phyloP scores from a whole-genome alignment of 2,797 vertebrate genomes.

The Picus viridis region DNA sequence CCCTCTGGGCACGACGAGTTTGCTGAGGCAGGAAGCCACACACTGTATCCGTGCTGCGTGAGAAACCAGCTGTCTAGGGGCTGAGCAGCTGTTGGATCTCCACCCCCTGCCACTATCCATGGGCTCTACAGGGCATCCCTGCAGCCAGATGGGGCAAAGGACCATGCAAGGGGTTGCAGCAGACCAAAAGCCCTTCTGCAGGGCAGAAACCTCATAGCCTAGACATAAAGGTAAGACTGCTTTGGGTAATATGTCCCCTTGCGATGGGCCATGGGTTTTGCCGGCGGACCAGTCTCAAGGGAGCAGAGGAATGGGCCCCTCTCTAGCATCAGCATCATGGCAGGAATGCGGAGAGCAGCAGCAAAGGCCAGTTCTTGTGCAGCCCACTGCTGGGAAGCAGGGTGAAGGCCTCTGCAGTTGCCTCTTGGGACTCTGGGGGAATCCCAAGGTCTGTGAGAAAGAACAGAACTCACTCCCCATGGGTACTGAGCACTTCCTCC shows the following conservation, averaged over 20 bases:
- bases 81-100: accelerated
- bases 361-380: neutral
- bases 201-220: neutral
- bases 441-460: slow-evolving; percentile 53
- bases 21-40: neutral
- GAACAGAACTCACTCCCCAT: neutral
- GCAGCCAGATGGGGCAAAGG: neutral
- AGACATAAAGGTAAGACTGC: neutral
- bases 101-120: neutral
- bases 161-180: neutral
- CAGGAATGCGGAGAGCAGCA: slow-evolving; percentile 47
- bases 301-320: neutral
- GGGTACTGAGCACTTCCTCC: neutral
- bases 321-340: accelerated
- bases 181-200: neutral
- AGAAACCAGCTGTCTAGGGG: accelerated
- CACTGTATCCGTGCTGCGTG: accelerated
- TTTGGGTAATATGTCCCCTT: neutral
- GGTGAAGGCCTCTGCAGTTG: slow-evolving; percentile 15
- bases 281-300: neutral
- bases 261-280: neutral
- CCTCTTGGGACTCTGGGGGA: neutral
- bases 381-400: neutral
- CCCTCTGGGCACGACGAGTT: accelerated
- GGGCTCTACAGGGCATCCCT: neutral